Evolutionary conservation across 1,140 invertebrate genomes (phyloP).

Genomic region (Saccostrea glomerata): DNA sequence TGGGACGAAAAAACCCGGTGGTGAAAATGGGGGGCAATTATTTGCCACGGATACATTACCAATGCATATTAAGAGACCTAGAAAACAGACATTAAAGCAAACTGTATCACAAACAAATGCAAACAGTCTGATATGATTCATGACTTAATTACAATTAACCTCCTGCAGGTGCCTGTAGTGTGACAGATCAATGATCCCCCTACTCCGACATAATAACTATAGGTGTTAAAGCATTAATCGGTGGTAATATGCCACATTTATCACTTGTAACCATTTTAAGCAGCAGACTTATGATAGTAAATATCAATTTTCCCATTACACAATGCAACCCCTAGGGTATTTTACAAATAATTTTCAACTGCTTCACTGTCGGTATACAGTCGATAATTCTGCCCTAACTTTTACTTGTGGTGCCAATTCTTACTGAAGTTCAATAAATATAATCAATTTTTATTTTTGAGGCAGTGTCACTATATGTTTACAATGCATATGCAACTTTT

Average conservation of each 20-base stretch:
- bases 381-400: conserved; percentile 20
- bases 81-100: not conserved
- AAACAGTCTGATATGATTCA: conserved; percentile 4
- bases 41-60: not conserved
- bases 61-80: no score
- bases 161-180: not conserved
- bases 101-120: not conserved
- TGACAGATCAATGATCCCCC: not conserved
- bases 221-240: not conserved
- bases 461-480: not conserved
- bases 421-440: conserved; percentile 19
- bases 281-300: conserved; percentile 8
- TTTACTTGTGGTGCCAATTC: conserved; percentile 29
- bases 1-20: not conserved
- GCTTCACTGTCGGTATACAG: not conserved
- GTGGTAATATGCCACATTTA: not conserved
- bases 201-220: not conserved
- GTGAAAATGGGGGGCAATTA: conserved; percentile 4
- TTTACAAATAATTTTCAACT: conserved; percentile 33
- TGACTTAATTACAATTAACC: conserved; percentile 9
- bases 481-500: not conserved
- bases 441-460: not conserved
- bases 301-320: conserved; percentile 18
- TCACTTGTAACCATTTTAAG: not conserved
- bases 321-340: not conserved